Base-by-base conservation (phyloP, 2,888 invertebrate genomes). In the Panopea generosa region DNA sequence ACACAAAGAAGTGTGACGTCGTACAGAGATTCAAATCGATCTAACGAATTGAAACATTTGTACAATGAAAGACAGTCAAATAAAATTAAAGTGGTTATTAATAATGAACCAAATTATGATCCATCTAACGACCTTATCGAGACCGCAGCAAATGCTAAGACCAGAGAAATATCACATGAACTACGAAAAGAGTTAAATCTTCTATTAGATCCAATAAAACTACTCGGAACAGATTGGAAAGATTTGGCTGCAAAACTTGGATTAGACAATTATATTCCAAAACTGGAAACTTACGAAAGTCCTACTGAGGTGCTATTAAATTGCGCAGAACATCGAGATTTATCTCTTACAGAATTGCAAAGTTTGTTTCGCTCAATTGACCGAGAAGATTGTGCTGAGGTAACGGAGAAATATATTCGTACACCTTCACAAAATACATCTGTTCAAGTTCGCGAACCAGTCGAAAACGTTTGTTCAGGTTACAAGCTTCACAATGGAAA, bases 231-330 rank as follows among this genome's bases (percentile, higher is more conserved):
- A 3, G 71, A 74, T 11, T 87, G 87, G 87, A 67, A 71, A 14
- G 77, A 71, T 24, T 49, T 87, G 1, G 85, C 84, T 0, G 66
- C 77, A 4, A 59, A 52, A 16, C 50, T 87, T 18, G 82, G 69
- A 0, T 45, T 80, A 0, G 82, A 83, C 16, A 27, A 47, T 2
- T 77, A 60, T 22, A 85, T 87, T 49, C 76, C 73, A 0, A 80
- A 70, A 27, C 16, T 87, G 1, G 55, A 69, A n/a, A 52, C 56
- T 3, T 38, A 50, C 0, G 52, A 52, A 2, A 77, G 75, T 72
- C 85, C 85, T 11, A 85, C 84, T 9, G 80, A 81, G 4, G 45
- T 53, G 27, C 67, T 86, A 14, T 45, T 86, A 9, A 65, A 77
- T 22, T n/a, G 45, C 1, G 53, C 77, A 7, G 86, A 85, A 57